phyloP scores from a whole-genome alignment of 2,888 invertebrate species.

The Ernsta delagoae region DNA sequence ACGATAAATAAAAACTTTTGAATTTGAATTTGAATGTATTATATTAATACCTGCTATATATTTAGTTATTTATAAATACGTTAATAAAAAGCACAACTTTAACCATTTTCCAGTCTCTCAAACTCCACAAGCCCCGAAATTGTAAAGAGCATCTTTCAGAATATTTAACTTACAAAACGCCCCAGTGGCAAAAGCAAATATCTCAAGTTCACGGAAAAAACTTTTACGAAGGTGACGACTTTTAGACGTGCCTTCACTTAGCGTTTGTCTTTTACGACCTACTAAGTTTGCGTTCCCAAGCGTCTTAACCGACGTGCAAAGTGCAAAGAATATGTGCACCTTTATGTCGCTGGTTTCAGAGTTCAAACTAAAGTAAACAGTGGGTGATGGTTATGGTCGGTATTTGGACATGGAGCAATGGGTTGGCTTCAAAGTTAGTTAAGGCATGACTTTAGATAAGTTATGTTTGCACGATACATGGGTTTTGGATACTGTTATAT shows the following conservation, averaged over 20 bases:
- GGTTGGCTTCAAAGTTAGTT: constrained; percentile 9
- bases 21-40: no score
- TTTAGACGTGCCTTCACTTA: constrained; percentile 39
- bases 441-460: constrained; percentile 10
- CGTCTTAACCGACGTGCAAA: not conserved
- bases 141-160: constrained; percentile 53
- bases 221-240: constrained; percentile 54
- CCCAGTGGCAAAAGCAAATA: constrained; percentile 51
- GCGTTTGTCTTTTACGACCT: constrained; percentile 41
- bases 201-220: constrained; percentile 55
- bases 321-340: constrained; percentile 4
- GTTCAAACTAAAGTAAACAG: not conserved
- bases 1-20: no score
- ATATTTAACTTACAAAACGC: constrained; percentile 50
- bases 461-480: constrained; percentile 5
- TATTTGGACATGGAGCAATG: not conserved
- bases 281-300: not conserved
- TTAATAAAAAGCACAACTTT: constrained; percentile 9
- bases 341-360: constrained; percentile 7
- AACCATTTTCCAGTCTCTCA: not conserved
- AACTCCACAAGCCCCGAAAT: constrained; percentile 13
- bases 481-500: not conserved
- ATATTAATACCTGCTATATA: no score
- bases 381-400: not conserved
- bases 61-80: no score